phyloP scores from a whole-genome alignment of 2,888 invertebrate genomes.

The Philaethria dido region DNA sequence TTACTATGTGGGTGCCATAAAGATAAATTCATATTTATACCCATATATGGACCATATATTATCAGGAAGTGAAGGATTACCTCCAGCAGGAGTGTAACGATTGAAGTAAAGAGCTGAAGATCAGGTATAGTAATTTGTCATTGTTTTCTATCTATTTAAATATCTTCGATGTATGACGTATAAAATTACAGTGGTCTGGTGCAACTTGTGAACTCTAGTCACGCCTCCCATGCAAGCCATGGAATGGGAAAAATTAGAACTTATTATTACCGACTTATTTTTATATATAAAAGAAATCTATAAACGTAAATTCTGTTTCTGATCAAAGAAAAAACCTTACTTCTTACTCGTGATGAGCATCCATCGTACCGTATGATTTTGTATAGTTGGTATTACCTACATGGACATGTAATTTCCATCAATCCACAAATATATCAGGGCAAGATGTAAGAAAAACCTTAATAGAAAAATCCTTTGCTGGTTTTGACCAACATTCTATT shows the following conservation, averaged over 20 bases:
- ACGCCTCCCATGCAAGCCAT: no score
- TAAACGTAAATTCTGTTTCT: not conserved
- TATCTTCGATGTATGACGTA: no score
- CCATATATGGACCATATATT: no score
- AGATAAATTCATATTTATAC: not conserved
- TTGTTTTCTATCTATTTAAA: no score
- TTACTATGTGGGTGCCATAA: not conserved
- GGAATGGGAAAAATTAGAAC: no score
- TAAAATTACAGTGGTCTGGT: no score
- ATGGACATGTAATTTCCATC: slow-evolving; percentile 5
- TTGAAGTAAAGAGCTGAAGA: not conserved
- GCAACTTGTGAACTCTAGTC: no score
- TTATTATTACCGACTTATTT: no score
- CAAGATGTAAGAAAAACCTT: slow-evolving; percentile 1
- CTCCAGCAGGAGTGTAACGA: no score
- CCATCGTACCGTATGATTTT: slow-evolving; percentile 10
- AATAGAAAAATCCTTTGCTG: slow-evolving; percentile 1
- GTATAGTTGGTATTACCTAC: not conserved
- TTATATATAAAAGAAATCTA: no score
- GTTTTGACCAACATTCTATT: not conserved
- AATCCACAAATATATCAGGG: slow-evolving; percentile 3
- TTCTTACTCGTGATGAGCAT: not conserved
- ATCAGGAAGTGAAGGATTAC: no score
- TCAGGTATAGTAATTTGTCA: not conserved
- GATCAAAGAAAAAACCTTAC: slow-evolving; percentile 9